Conservation (phyloP, 2,113 vertebrate genomes). For the Cebidichthys violaceus region DNA sequence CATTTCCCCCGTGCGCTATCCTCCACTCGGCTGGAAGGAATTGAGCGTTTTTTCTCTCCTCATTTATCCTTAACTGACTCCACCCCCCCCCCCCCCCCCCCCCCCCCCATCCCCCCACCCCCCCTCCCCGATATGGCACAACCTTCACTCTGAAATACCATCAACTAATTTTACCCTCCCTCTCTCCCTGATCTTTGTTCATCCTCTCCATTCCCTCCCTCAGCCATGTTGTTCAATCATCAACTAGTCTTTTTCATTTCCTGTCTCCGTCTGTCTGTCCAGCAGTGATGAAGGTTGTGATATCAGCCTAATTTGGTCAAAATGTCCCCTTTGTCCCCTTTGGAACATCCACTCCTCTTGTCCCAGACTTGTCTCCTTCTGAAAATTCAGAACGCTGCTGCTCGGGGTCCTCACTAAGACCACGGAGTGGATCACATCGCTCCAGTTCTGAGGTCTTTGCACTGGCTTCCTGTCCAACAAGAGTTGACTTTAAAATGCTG, state of each 20-base stretch:
- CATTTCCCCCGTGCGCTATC: conserved; percentile 4
- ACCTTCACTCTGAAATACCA: conserved; percentile 14
- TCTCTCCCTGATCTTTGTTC: neutral
- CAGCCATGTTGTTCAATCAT: neutral
- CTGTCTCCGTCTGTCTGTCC: neutral
- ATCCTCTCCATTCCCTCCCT: neutral
- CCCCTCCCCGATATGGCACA: neutral
- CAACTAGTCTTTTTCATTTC: neutral
- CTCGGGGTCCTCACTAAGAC: too few species aligned
- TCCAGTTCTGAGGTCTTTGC: too few species aligned
- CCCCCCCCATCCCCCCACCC: too few species aligned
- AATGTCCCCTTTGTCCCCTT: neutral
- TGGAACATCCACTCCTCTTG: conserved; percentile 9
- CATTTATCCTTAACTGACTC: conserved; percentile 43
- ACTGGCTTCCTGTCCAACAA: too few species aligned
- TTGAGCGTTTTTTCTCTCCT: neutral
- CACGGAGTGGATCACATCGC: too few species aligned
- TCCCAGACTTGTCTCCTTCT: too few species aligned
- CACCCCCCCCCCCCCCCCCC: neutral
- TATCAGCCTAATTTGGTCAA: neutral
- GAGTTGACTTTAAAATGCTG: too few species aligned
- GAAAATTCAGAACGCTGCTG: too few species aligned
- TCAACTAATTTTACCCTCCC: neutral
- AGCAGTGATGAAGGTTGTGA: neutral
- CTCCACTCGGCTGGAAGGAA: conserved; percentile 16